Evolutionary conservation across 2,797 vertebrate genomes (phyloP), one percentile per base, ranked within the genome.

Genomic region (Perodicticus potto): DNA sequence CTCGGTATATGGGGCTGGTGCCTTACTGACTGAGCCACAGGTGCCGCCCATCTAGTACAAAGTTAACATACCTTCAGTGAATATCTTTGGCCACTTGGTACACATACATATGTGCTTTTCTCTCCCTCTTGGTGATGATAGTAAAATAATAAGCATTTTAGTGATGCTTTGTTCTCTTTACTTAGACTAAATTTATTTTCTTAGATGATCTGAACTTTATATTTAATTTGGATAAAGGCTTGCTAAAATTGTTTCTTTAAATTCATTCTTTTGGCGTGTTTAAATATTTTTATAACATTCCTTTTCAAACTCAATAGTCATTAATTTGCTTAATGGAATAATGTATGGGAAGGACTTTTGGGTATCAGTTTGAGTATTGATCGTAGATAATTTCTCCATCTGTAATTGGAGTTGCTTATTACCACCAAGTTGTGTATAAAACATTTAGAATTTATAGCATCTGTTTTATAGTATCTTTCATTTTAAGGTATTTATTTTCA

Each of bases 381-480:
- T 40, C 55, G 4, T 91, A 65, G n/a, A 57, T 93, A 78, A 70
- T 95, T 82, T 85, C 27, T 81, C 32, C 27, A 34, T 93, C 53
- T 93, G 13, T 88, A 91, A 80, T 29, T 74, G 81, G 80, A 2
- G 34, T 74, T 61, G 61, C 72, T 93, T 29, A 70, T 88, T 83
- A 90, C 76, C 65, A 93, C 14, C 57, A 94, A 77, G 59, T 73
- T 67, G 8, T 43, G 80, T 40, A 23, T 95, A 69, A 78, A 91
- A 88, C 72, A 53, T 80, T 83, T 91, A 83, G 49, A 73, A 69
- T 93, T 83, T 73, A 77, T 16, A 55, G 14, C 16, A 81, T 74
- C 67, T 93, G 32, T 63, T 93, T 80, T 87, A 73, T 49, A 95
- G 19, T 93, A 67, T 84, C 63, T 87, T 81, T 95, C 17, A 78